Conservation (phyloP, 2,888 invertebrate species). For the Eurois occulta region DNA sequence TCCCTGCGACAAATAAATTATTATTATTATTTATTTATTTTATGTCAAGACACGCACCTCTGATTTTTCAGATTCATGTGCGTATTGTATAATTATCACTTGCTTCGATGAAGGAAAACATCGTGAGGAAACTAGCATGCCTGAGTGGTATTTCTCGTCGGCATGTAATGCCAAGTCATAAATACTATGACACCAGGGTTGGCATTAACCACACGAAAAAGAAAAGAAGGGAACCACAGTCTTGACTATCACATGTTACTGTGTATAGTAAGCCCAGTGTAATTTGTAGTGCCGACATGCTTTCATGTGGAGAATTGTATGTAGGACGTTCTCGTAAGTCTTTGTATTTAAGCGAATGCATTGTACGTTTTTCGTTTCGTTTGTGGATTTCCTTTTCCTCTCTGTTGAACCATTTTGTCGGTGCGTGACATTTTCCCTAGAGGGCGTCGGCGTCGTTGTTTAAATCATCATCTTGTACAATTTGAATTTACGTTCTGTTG, state of each 20-base stretch:
- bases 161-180: no score
- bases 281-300: not conserved
- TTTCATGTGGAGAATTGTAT: constrained; percentile 21
- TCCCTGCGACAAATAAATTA: no score
- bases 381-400: not conserved
- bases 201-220: no score
- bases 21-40: no score
- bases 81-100: no score
- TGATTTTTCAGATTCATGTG: no score
- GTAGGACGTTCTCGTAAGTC: not conserved
- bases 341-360: constrained; percentile 19
- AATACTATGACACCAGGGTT: no score
- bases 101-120: no score
- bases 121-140: no score
- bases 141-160: no score
- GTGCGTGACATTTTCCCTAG: constrained; percentile 16
- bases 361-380: not conserved
- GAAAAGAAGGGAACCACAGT: no score
- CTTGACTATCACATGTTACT: not conserved
- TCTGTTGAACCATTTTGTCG: not conserved
- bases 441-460: constrained; percentile 30
- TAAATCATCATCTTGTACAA: constrained; percentile 25
- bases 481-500: constrained; percentile 9
- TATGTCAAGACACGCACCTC: no score
- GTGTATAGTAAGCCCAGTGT: constrained; percentile 4